A percentile compares a stretch with the other conserved stretches of the same genome.
These are phyloP conservation scores for Loriculus beryllinus DNA, from an alignment of 2,797 vertebrate species.

Conservation along the genomic window DNA sequence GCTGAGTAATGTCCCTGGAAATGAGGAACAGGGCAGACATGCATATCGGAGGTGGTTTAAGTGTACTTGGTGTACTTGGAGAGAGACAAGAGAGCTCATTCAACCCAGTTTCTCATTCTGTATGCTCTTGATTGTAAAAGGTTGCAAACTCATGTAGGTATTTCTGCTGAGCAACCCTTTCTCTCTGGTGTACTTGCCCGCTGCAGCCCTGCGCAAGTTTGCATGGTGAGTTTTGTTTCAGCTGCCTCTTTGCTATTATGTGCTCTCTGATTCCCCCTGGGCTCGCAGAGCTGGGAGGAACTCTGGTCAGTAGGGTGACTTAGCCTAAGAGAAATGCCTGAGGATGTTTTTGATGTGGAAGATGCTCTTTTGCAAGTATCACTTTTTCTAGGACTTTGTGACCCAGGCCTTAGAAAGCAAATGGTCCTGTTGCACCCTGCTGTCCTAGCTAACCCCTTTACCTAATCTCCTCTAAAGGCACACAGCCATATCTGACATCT, in stretches of 20 bases:
- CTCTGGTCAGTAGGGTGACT: rapidly evolving
- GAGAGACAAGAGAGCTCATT: not conserved
- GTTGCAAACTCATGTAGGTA: not conserved
- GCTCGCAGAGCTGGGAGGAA: not conserved
- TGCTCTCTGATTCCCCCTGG: not conserved
- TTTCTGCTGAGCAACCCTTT: not conserved
- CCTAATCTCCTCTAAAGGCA: not conserved
- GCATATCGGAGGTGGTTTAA: not conserved
- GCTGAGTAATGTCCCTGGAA: not conserved
- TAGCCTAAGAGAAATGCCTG: not conserved
- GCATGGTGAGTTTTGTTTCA: not conserved
- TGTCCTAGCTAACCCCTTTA: not conserved
- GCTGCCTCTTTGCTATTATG: not conserved
- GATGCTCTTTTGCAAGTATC: not conserved
- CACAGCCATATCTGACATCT: not conserved
- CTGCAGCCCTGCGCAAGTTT: not conserved
- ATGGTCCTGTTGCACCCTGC: not conserved
- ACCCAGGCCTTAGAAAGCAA: not conserved
- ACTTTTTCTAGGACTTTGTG: not conserved
- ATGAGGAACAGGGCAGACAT: not conserved
- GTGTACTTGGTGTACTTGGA: not conserved
- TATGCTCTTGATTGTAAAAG: not conserved
- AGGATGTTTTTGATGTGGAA: rapidly evolving
- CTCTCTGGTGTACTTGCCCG: not conserved
- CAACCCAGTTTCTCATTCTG: not conserved